Evolutionary conservation across 1,140 invertebrate genomes (phyloP).

Genomic region (Papilio xuthus): DNA sequence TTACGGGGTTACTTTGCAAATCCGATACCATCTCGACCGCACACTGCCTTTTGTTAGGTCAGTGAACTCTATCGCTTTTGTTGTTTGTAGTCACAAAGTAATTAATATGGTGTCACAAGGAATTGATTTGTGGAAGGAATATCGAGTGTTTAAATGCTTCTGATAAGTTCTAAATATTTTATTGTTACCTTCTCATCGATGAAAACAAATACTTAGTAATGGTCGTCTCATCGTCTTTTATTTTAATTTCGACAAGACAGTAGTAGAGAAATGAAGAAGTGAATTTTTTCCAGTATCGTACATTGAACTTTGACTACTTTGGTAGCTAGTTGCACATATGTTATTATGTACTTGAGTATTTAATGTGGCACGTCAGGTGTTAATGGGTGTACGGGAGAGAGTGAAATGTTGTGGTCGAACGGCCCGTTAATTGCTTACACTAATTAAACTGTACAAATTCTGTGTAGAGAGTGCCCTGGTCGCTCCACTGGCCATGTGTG

Average conservation of each 20-base stretch:
- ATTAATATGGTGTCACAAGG: not conserved
- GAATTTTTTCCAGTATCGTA: not conserved
- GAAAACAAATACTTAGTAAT: too few species aligned
- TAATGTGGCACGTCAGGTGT: not conserved
- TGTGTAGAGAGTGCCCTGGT: slow-evolving; percentile 74
- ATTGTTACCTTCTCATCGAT: too few species aligned
- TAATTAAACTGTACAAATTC: slow-evolving; percentile 74
- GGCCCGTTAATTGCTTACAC: slow-evolving; percentile 65
- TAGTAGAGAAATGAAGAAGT: too few species aligned
- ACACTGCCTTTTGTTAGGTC: slow-evolving; percentile 46
- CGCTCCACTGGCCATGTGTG: slow-evolving; percentile 78
- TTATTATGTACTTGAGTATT: not conserved
- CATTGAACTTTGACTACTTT: not conserved
- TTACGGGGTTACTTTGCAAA: slow-evolving; percentile 42
- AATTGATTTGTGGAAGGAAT: not conserved
- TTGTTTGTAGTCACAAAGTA: slow-evolving; percentile 10
- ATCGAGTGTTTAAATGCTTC: not conserved
- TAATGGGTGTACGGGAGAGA: slow-evolving; percentile 53
- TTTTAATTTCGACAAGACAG: too few species aligned
- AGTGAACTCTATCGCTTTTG: slow-evolving; percentile 41
- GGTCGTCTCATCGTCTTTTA: too few species aligned
- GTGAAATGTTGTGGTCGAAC: slow-evolving; percentile 63
- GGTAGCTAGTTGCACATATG: not conserved
- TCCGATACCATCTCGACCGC: slow-evolving; percentile 40
- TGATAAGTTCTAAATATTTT: too few species aligned